Evolutionary conservation across 2,888 invertebrate species (phyloP).

Genomic region (Pharmacophagus antenor): DNA sequence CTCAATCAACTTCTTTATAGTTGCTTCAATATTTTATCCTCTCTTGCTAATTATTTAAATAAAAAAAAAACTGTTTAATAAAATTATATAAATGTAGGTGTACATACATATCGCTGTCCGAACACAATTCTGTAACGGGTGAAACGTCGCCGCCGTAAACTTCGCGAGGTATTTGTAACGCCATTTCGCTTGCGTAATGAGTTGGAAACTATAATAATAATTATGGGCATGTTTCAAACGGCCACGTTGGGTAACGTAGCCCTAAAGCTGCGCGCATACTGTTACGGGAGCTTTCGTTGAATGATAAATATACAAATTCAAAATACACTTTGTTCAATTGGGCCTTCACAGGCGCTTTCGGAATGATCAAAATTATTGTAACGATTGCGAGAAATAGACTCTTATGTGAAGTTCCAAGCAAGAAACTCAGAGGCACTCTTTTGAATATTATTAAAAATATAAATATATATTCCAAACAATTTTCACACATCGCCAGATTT

Average conservation of each 20-base stretch:
- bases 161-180: constrained; percentile 40
- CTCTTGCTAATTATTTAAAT: too few species aligned
- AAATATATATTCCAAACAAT: too few species aligned
- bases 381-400: too few species aligned
- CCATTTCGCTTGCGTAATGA: constrained; percentile 48
- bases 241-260: constrained; percentile 47
- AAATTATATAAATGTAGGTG: not conserved
- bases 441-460: too few species aligned
- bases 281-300: constrained; percentile 4
- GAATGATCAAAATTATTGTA: too few species aligned
- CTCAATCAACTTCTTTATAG: too few species aligned
- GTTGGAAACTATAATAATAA: constrained; percentile 52
- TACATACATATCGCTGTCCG: not conserved
- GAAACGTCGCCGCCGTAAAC: constrained; percentile 32
- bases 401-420: too few species aligned
- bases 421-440: too few species aligned
- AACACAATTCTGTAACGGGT: not conserved
- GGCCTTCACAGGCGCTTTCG: too few species aligned
- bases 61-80: not conserved
- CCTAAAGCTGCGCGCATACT: constrained; percentile 30
- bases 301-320: not conserved
- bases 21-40: too few species aligned
- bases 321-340: not conserved
- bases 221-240: constrained; percentile 48
- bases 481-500: too few species aligned